Base-by-base conservation (phyloP, 2,888 invertebrate genomes). In the Argyresthia goedartella region DNA sequence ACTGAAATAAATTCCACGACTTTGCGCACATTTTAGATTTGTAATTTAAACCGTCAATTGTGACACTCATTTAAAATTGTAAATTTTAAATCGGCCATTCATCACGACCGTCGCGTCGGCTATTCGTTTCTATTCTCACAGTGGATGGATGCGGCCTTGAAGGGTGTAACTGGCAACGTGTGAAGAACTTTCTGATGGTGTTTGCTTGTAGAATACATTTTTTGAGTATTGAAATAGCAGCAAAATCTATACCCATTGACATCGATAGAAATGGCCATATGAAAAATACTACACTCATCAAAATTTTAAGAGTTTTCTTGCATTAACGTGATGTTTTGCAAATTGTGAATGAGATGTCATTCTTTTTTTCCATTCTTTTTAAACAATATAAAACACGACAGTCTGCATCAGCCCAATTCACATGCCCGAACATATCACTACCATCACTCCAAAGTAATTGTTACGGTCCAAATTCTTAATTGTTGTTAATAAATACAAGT, bases 1-100 rank as follows among this genome's bases (percentile, higher is more conserved):
- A 56, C 57, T 59, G 61, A 68, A 71, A 73, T 71, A 60, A 59
- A 76, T 72, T 68, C 67, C 72, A 71, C 70, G 69, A 71, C 60
- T 67, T 66, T 63, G 59, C 59, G 55, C 63, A 56, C 59, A 54
- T 57, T 57, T 56, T 59, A 59, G 58, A 69, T 73, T 69, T 71
- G 73, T 76, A 69, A 72, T 74, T 73, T 71, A 75, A 74, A 70
- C 67, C 61, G 60, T 59, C 69, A 71, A 75, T 72, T 66, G 71
- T 65, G 61, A 60, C 60, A 61, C 66, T 66, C 65, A 70, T 76
- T 74, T 76, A 61, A 75, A 78, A 79, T 77, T 77, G 60, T 71
- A 76, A 77, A 66, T 65, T 61, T 63, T 63, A 63, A 61, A 69
- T 67, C 62, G 61, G 55, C 61, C 64, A 72, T 77, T 75, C 63